Evolutionary conservation across 2,797 vertebrate species (phyloP).

Genomic region (Poeciliopsis gracilis): DNA sequence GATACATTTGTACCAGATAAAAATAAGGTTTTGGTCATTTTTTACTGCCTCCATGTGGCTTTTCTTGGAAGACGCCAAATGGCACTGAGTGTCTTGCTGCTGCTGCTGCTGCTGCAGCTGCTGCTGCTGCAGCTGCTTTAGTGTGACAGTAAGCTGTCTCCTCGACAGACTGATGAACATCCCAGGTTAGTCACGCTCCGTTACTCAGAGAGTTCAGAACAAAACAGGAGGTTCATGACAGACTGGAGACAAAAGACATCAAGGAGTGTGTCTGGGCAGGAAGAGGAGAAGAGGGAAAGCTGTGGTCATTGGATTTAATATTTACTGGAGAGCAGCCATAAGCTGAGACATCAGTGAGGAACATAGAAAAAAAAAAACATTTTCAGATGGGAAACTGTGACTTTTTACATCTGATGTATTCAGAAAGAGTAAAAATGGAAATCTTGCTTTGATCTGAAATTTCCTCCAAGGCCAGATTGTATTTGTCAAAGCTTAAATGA

Average conservation of each 20-base stretch:
- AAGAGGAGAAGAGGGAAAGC: neutral
- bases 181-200: constrained; percentile 24
- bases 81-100: neutral
- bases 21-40: neutral
- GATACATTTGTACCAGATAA: neutral
- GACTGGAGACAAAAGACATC: constrained; percentile 72
- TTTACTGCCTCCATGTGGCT: neutral
- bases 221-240: constrained; percentile 66
- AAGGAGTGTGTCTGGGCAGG: constrained; percentile 15
- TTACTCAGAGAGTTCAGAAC: constrained; percentile 29
- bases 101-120: too few relatives aligned
- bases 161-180: constrained; percentile 34
- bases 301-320: constrained; percentile 37
- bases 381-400: constrained; percentile 8
- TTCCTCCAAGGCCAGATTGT: neutral
- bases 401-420: constrained; percentile 43
- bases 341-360: constrained; percentile 18
- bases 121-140: constrained; percentile 11
- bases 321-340: constrained; percentile 46
- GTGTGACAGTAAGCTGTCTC: constrained; percentile 30
- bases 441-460: constrained; percentile 13
- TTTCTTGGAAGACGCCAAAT: neutral
- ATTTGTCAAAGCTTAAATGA: constrained; percentile 13
- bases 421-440: neutral
- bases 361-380: constrained; percentile 6